Base-by-base conservation (phyloP, 2,888 invertebrate genomes). In the Agrilus cyanescens region DNA sequence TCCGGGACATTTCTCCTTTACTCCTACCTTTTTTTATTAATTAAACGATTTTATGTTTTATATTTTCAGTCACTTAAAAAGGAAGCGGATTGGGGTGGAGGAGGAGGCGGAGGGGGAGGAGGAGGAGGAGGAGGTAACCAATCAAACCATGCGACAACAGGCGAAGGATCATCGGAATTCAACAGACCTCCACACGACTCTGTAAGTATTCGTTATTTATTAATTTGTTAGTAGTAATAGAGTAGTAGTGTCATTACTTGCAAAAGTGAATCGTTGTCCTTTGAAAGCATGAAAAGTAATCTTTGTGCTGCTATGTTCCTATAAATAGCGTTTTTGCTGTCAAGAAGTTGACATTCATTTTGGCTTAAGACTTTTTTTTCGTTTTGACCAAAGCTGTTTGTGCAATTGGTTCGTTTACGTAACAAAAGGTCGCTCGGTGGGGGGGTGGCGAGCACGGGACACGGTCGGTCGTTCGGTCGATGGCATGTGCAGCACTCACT, bases 341-440 rank as follows among this genome's bases (percentile, higher is more conserved):
- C 84, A 85, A 86, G 86, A 86, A 88, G 86, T 87, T 87, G 86
- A 87, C 86, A 85, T 84, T 85, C 85, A 85, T 86, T 86, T 83
- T 77, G 82, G 82, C 84, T 81, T 82, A 82, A 81, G 80, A 81
- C 80, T 78, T 73, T 75, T 65, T 63, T 63, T 66, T 71, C 73
- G 68, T 62, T 53, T 47, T 46, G 47, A 46, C 36, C 46, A 48
- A 49, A 59, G 58, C 57, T 57, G 52, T 54, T 53, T 53, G 53
- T 54, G 54, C 55, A 54, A 25, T 25, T 25, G 25, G 25, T 25
- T 25, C 25, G 25, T 25, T 25, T 10, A 25, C 25, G 25, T 25
- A 25, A 25, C 25, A 10, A 46, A 38, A 30, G 29, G 36, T 20
- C 39, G 37, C 37, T 32, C 33, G 36, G 41, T 37, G 33, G 36